phyloP scores from a whole-genome alignment of 2,113 vertebrate genomes.

The Muntiacus muntjak region DNA sequence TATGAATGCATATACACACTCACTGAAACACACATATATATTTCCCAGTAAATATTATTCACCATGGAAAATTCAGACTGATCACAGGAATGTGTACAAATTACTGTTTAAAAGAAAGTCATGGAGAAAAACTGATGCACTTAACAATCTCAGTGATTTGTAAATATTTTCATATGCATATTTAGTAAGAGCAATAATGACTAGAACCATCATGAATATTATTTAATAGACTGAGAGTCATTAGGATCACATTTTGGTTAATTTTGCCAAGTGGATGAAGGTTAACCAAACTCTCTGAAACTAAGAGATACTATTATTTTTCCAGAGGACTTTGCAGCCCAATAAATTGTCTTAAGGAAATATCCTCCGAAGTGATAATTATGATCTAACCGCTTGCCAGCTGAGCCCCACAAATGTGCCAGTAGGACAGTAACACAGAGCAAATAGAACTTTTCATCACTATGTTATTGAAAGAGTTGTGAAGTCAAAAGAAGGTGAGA shows the following conservation, averaged over 20 bases:
- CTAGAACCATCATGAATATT: constrained; percentile 68
- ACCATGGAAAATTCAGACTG: not conserved
- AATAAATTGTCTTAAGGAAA: constrained; percentile 70
- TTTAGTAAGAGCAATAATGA: constrained; percentile 64
- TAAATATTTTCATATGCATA: constrained; percentile 10
- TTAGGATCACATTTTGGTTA: constrained; percentile 53
- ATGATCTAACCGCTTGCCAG: constrained; percentile 63
- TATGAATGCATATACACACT: not conserved
- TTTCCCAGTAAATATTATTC: not conserved
- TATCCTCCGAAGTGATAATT: constrained; percentile 58
- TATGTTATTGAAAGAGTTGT: constrained; percentile 39
- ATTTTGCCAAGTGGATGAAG: constrained; percentile 64
- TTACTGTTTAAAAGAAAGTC: not conserved
- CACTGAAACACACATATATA: not conserved
- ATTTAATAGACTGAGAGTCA: constrained; percentile 72
- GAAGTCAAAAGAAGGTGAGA: constrained; percentile 35
- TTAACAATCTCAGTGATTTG: not conserved
- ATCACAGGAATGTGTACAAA: not conserved
- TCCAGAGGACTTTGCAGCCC: constrained; percentile 60
- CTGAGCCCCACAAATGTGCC: constrained; percentile 59
- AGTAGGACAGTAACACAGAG: constrained; percentile 55
- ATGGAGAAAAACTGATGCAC: not conserved
- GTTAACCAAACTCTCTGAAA: constrained; percentile 68
- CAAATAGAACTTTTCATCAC: constrained; percentile 55
- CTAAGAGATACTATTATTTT: constrained; percentile 68